phyloP scores from a whole-genome alignment of 2,888 invertebrate species.

The Amphipoea lucens region DNA sequence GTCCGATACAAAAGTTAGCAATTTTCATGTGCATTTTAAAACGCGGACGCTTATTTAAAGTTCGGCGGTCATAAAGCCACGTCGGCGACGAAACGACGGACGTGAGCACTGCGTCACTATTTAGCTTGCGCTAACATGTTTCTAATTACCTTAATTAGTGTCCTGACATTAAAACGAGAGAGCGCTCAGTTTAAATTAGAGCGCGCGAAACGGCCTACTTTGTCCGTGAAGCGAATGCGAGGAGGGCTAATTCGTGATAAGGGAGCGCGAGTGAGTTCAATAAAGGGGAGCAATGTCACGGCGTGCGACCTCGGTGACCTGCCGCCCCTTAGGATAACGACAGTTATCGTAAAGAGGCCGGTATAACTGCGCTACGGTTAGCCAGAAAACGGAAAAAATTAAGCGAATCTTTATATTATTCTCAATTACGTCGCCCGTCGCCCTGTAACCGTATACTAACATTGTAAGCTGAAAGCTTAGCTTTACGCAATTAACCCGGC shows the following conservation, averaged over 20 bases:
- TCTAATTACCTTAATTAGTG: slow-evolving; percentile 88
- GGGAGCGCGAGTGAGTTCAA: slow-evolving; percentile 83
- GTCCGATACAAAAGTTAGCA: slow-evolving; percentile 58
- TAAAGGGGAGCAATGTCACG: slow-evolving; percentile 84
- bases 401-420: slow-evolving; percentile 64
- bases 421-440: slow-evolving; percentile 41
- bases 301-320: slow-evolving; percentile 74
- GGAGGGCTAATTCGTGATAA: slow-evolving; percentile 87
- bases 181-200: slow-evolving; percentile 85
- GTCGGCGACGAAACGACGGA: slow-evolving; percentile 61
- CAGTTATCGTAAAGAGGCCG: slow-evolving; percentile 78
- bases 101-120: slow-evolving; percentile 71
- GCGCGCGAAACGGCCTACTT: slow-evolving; percentile 84
- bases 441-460: slow-evolving; percentile 32
- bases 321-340: slow-evolving; percentile 77
- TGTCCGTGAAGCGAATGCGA: slow-evolving; percentile 85
- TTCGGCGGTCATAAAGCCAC: slow-evolving; percentile 53
- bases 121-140: slow-evolving; percentile 80
- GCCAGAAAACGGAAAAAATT: slow-evolving; percentile 61
- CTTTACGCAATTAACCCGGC: slow-evolving; percentile 51
- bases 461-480: slow-evolving; percentile 44
- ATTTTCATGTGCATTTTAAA: slow-evolving; percentile 55
- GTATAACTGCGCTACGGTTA: slow-evolving; percentile 61
- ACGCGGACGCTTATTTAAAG: slow-evolving; percentile 42
- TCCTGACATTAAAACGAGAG: slow-evolving; percentile 83